A percentile compares a stretch with the other conserved stretches of the same genome.
phyloP scores from a whole-genome alignment of 1,140 invertebrate genomes.

The Lineus longissimus region DNA sequence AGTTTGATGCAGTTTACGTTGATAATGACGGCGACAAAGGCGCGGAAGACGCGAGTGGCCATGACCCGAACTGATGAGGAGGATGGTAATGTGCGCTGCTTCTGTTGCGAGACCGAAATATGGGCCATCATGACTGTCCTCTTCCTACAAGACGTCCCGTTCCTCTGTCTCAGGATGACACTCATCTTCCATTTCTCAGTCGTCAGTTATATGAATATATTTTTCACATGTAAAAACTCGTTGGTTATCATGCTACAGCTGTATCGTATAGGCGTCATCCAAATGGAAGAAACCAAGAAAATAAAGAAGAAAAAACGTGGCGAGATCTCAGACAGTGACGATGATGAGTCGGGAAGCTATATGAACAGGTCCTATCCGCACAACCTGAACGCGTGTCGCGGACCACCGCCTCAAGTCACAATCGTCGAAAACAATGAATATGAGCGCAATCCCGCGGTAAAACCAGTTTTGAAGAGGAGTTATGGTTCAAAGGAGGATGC shows the following conservation, averaged over 20 bases:
- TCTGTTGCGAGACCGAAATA: conserved; percentile 62
- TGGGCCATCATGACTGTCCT: conserved; percentile 63
- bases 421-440: too few species aligned
- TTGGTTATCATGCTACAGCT: conserved; percentile 77
- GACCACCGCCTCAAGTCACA: too few species aligned
- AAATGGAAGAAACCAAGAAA: neutral
- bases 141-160: conserved; percentile 69
- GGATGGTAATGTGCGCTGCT: conserved; percentile 3
- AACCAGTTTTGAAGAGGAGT: too few species aligned
- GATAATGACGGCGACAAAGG: conserved; percentile 78
- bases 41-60: conserved; percentile 31
- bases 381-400: too few species aligned
- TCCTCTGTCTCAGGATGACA: conserved; percentile 73
- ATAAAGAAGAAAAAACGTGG: neutral
- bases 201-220: conserved; percentile 83
- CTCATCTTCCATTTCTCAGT: conserved; percentile 80
- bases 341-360: neutral
- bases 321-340: neutral
- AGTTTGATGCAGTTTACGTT: conserved; percentile 85
- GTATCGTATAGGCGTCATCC: conserved; percentile 68
- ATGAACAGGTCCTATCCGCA: too few species aligned
- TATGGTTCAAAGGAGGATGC: too few species aligned
- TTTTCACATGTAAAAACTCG: conserved; percentile 84
- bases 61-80: conserved; percentile 6
- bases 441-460: too few species aligned